Conservation (phyloP, 2,797 vertebrate genomes). For the Poeciliopsis turneri region DNA sequence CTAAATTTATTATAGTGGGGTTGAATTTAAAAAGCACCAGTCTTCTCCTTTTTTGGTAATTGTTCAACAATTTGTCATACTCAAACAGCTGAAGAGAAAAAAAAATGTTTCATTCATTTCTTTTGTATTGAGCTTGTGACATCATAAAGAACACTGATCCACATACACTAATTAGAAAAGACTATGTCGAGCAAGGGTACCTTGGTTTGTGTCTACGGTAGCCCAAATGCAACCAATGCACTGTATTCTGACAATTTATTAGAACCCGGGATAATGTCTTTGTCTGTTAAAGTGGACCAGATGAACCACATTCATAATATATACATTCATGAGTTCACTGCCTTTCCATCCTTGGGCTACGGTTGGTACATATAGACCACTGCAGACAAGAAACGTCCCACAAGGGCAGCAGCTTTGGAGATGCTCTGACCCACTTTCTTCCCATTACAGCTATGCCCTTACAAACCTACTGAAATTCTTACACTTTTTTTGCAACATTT, state of each 20-base stretch:
- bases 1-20: neutral
- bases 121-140: neutral
- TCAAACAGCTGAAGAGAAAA: neutral
- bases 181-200: neutral
- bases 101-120: neutral
- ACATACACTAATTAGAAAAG: neutral
- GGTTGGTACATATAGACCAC: neutral
- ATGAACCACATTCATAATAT: neutral
- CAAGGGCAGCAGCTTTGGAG: neutral
- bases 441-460: neutral
- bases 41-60: neutral
- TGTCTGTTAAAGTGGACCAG: neutral
- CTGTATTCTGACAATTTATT: neutral
- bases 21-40: neutral
- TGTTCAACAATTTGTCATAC: neutral
- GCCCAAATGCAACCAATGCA: neutral
- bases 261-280: neutral
- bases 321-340: neutral
- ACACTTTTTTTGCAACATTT: neutral
- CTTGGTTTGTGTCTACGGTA: neutral
- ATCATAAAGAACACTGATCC: conserved; percentile 1
- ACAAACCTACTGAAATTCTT: neutral
- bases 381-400: neutral
- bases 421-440: neutral
- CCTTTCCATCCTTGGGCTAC: neutral